These are phyloP conservation scores for Hippopotamus amphibius DNA, from an alignment of 2,113 vertebrate species.

Conservation along the genomic window DNA sequence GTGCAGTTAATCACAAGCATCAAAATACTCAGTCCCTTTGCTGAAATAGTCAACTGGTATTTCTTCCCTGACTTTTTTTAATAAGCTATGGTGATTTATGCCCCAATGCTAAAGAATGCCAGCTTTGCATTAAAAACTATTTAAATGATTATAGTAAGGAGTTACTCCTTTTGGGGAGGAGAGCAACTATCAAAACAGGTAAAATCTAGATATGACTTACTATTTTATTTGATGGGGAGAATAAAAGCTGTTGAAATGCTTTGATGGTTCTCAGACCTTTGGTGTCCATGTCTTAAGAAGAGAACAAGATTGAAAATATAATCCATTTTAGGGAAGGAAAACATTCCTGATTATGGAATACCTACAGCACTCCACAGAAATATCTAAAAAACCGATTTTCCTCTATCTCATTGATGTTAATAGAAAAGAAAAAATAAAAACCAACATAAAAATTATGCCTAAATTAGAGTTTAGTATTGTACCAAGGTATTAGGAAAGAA, in stretches of 20 bases:
- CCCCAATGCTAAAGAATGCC: neutral
- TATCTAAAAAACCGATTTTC: neutral
- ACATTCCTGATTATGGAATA: neutral
- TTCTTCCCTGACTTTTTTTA: neutral
- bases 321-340: neutral
- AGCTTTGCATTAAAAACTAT: neutral
- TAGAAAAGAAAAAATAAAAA: neutral
- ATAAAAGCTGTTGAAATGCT: neutral
- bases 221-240: neutral
- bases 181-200: neutral
- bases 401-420: neutral
- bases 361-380: neutral
- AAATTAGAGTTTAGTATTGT: neutral
- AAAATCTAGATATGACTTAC: neutral
- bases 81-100: neutral
- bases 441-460: neutral
- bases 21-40: neutral
- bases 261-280: neutral
- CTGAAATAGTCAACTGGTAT: neutral
- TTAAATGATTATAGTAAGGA: neutral
- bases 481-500: neutral
- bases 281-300: neutral
- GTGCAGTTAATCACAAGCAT: neutral
- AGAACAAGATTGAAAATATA: neutral
- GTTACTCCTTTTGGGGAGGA: neutral